Evolutionary conservation across 2,797 vertebrate species (phyloP).

Genomic region (Rhinichthys osculus): DNA sequence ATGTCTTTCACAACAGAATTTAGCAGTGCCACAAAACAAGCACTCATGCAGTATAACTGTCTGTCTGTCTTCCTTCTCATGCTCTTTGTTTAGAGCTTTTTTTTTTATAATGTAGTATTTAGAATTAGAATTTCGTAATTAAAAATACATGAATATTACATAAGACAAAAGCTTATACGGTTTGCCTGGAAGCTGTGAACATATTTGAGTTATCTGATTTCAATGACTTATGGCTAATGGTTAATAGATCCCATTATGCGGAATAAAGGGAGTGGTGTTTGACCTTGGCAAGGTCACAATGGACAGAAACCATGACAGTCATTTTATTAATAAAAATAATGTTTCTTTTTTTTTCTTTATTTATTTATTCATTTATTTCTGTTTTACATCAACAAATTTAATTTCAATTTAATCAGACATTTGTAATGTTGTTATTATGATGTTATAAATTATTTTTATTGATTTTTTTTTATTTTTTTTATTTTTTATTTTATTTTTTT

Average conservation of each 20-base stretch:
- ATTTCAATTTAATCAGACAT: not conserved
- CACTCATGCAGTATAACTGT: not conserved
- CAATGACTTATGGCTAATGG: not conserved
- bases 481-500: too few species aligned
- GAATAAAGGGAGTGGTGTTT: not conserved
- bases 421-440: too few species aligned
- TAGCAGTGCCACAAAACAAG: not conserved
- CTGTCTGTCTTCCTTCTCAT: not conserved
- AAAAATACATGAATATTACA: not conserved
- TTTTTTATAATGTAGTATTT: too few species aligned
- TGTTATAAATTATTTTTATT: too few species aligned
- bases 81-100: not conserved
- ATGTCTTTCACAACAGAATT: not conserved
- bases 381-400: not conserved
- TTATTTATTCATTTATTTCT: not conserved
- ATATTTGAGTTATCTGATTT: not conserved
- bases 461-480: too few species aligned
- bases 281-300: constrained; percentile 36
- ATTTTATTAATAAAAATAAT: too few species aligned
- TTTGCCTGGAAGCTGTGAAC: constrained; percentile 18
- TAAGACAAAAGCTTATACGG: not conserved
- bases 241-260: constrained; percentile 31
- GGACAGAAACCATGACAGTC: constrained; percentile 3
- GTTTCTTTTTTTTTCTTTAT: too few species aligned
- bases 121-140: not conserved